Conservation (phyloP, 2,888 invertebrate species). For the Helleia helle region DNA sequence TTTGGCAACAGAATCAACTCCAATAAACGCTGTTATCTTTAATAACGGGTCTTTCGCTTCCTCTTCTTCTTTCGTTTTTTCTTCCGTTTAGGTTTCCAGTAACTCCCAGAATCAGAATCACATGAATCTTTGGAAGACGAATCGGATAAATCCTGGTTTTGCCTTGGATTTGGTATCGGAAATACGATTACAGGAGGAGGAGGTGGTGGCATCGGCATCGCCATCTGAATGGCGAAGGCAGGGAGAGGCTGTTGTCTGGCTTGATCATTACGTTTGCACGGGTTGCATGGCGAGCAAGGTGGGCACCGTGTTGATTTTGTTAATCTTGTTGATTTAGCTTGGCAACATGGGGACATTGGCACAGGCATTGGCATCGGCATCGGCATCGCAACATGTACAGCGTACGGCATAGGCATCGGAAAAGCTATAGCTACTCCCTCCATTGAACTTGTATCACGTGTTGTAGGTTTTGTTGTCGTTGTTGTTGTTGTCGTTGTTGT, state of each 20-base stretch:
- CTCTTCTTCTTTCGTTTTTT: too few species aligned
- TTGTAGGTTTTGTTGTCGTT: neutral
- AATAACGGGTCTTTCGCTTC: too few species aligned
- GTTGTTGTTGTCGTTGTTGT: neutral
- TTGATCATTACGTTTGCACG: neutral
- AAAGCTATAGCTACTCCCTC: neutral
- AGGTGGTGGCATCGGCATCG: neutral
- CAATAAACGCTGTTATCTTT: too few species aligned
- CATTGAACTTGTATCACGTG: neutral
- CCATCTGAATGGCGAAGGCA: neutral
- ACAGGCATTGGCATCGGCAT: neutral
- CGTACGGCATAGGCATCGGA: neutral
- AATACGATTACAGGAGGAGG: neutral
- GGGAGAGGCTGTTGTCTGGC: too few species aligned
- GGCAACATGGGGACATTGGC: neutral
- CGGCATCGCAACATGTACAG: slow-evolving; percentile 1
- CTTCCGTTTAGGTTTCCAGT: too few species aligned
- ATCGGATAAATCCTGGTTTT: too few species aligned
- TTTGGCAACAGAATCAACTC: too few species aligned
- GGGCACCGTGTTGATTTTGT: neutral
- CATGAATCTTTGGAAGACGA: too few species aligned
- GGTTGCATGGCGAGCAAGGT: neutral
- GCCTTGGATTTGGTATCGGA: too few species aligned
- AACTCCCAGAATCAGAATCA: too few species aligned
- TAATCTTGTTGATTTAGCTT: neutral